Conservation (phyloP, 1,140 invertebrate genomes). For the Gryon sp. region DNA sequence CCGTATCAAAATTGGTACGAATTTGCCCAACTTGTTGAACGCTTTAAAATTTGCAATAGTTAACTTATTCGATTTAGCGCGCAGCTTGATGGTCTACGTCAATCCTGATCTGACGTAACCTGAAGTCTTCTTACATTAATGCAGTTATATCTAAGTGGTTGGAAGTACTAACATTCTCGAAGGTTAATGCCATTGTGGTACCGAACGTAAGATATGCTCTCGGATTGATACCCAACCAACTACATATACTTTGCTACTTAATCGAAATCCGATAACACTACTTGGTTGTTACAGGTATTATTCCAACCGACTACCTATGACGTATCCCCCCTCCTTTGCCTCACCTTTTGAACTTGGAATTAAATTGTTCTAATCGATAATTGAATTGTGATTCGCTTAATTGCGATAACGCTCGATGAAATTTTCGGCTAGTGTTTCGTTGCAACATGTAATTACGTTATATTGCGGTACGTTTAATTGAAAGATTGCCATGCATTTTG, state of each 20-base stretch:
- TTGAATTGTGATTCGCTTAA: constrained; percentile 23
- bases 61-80: constrained; percentile 10
- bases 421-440: no score
- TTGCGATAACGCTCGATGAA: not conserved
- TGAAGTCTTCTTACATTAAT: constrained; percentile 34
- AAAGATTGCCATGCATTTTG: not conserved
- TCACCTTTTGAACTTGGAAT: not conserved
- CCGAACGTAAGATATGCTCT: constrained; percentile 26
- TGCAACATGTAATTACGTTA: not conserved
- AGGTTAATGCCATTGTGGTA: constrained; percentile 44
- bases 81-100: constrained; percentile 22
- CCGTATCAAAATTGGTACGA: no score
- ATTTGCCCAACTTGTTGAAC: constrained; percentile 20
- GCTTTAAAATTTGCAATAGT: constrained; percentile 17
- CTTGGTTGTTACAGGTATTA: constrained; percentile 29
- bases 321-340: no score
- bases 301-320: constrained; percentile 4
- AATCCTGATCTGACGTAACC: constrained; percentile 25
- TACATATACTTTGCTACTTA: constrained; percentile 55
- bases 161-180: constrained; percentile 23
- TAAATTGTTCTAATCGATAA: constrained; percentile 9
- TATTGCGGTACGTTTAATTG: constrained; percentile 5
- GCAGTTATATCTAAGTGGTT: constrained; percentile 45
- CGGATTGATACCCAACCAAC: constrained; percentile 37
- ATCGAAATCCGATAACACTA: constrained; percentile 66